phyloP scores from a whole-genome alignment of 2,797 vertebrate species.

The Calcarius lapponicus region DNA sequence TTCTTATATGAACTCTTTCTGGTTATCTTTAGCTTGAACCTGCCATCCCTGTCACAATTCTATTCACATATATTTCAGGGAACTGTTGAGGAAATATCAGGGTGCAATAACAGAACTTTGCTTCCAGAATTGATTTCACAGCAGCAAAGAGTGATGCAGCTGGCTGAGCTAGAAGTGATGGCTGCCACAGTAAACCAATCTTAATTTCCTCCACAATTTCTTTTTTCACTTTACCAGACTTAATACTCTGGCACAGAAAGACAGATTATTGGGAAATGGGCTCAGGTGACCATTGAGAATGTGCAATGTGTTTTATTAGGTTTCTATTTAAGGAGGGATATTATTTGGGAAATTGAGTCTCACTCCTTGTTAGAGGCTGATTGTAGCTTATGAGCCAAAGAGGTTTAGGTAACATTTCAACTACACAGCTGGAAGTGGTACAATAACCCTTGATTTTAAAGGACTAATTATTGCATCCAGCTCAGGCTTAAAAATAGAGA shows the following conservation, averaged over 20 bases:
- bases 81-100: not conserved
- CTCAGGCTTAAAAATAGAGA: not conserved
- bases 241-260: not conserved
- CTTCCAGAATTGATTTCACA: not conserved
- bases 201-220: not conserved
- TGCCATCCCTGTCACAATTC: not conserved
- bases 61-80: not conserved
- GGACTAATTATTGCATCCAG: not conserved
- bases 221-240: not conserved
- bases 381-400: not conserved
- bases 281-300: not conserved
- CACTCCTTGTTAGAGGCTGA: not conserved
- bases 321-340: slow-evolving; percentile 12
- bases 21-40: not conserved
- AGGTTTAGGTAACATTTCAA: not conserved
- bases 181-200: not conserved
- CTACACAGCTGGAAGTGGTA: not conserved
- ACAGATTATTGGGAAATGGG: not conserved
- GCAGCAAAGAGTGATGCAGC: fast-evolving
- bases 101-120: not conserved
- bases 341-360: not conserved
- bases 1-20: not conserved
- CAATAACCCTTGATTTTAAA: not conserved
- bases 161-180: not conserved
- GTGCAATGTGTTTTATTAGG: not conserved